phyloP scores from a whole-genome alignment of 1,140 invertebrate species.

The Drosophila nigrodunni region DNA sequence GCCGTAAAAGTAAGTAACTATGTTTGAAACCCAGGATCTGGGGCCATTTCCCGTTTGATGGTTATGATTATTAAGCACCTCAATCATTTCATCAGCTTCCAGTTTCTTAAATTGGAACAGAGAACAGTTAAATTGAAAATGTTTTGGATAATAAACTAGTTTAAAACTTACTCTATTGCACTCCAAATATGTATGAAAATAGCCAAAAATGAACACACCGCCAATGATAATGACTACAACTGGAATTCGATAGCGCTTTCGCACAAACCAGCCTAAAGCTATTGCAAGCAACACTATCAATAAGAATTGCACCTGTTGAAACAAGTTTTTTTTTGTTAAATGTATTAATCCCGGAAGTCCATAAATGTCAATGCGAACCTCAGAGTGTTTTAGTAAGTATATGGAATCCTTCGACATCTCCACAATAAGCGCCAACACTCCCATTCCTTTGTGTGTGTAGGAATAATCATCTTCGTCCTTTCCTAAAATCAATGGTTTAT shows the following conservation, averaged over 20 bases:
- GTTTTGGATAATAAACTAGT: not conserved
- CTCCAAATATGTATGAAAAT: constrained; percentile 73
- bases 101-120: constrained; percentile 56
- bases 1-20: constrained; percentile 21
- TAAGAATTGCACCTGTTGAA: constrained; percentile 63
- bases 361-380: constrained; percentile 49
- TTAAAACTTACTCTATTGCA: constrained; percentile 68
- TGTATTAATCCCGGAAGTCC: not conserved
- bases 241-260: constrained; percentile 48
- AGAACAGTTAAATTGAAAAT: not conserved
- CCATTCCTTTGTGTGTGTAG: constrained; percentile 30
- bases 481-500: constrained; percentile 32
- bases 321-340: constrained; percentile 6
- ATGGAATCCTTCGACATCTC: constrained; percentile 63
- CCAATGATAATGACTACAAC: constrained; percentile 44
- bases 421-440: constrained; percentile 43
- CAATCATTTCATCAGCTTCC: constrained; percentile 64
- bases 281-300: constrained; percentile 35
- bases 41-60: not conserved
- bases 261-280: constrained; percentile 48
- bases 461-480: constrained; percentile 16
- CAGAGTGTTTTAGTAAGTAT: constrained; percentile 56
- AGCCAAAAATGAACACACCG: constrained; percentile 60
- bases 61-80: constrained; percentile 55
- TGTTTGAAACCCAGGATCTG: constrained; percentile 23